Base-by-base conservation (phyloP, 2,888 invertebrate genomes). In the Bombylius major region DNA sequence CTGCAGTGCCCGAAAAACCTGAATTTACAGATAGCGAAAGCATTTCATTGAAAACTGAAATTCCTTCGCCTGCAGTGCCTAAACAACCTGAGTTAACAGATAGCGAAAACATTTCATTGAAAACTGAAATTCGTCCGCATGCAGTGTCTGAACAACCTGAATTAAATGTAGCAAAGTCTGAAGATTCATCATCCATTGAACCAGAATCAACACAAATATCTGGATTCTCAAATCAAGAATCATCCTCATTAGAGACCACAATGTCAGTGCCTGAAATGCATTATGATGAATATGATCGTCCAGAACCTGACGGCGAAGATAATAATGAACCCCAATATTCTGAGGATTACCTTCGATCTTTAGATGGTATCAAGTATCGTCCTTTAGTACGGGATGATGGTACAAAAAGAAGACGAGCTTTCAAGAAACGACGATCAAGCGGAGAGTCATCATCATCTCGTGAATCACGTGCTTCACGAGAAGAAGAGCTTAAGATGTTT, bases 351-450 rank as follows among this genome's bases (percentile, higher is more conserved):
- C 65, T 77, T 49, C 70, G 77, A 71, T 82, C 81, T 64, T 76
- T 84, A 67, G 84, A 84, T 70, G 84, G 83, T 63, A 79, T 83
- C 65, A 82, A 81, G 70, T 78, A 71, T 66, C 78, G 79, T 60
- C 80, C 82, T 56, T 68, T 82, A 64, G 76, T 79, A 68, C 78
- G 82, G 61, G 80, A 77, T 68, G 82, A 82, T 72, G 81, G 81
- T 62, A 81, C 80, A 61, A 79, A 80, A 60, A 72, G 82, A 47
- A 74, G 82, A 59, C 75, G 79, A 58, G 81, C 79, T 65, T 82
- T 79, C 67, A 80, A 78, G 68, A 81, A 79, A 63, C 77, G 80
- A 45, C 76, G 78, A 59, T 81, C 81, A 47, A 81, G 81, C 60
- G 71, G 71, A 42, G 75, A 75, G 42, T 80, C 80, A 61, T 70